A percentile compares a stretch with the other conserved stretches of the same genome.
phyloP scores from a whole-genome alignment of 2,888 invertebrate species.

The Pyrocoelia pectoralis region DNA sequence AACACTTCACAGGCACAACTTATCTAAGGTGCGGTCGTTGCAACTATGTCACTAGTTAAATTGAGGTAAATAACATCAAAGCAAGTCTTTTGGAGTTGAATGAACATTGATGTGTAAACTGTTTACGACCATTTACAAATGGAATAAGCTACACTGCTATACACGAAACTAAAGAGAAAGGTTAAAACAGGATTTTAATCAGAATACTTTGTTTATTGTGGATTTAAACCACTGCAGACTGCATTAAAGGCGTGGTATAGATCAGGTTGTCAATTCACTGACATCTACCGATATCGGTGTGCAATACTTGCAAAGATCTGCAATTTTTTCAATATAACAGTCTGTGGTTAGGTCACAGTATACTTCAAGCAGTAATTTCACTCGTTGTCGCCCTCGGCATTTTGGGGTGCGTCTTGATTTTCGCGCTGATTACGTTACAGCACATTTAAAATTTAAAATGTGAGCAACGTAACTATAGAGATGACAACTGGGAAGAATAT shows the following conservation, averaged over 20 bases:
- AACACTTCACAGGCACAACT: conserved; percentile 52
- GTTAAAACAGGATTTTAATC: conserved; percentile 13
- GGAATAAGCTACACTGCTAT: conserved; percentile 14
- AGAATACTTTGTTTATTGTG: conserved; percentile 21
- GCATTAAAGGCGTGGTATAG: conserved; percentile 29
- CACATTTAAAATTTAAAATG: no score
- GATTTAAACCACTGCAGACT: conserved; percentile 23
- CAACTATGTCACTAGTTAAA: conserved; percentile 42
- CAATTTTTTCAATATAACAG: no score
- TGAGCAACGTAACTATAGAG: no score
- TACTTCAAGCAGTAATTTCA: no score
- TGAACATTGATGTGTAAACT: conserved; percentile 15
- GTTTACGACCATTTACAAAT: conserved; percentile 14
- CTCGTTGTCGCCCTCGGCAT: no score
- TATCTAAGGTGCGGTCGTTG: conserved; percentile 56
- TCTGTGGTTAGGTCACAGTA: no score
- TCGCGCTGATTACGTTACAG: no score
- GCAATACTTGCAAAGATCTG: no score
- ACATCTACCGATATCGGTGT: no score
- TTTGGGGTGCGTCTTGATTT: no score
- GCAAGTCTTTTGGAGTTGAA: conserved; percentile 11
- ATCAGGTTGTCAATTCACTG: conserved; percentile 9
- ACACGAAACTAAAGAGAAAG: conserved; percentile 10
- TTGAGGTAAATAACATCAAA: conserved; percentile 16
- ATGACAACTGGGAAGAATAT: no score